These are phyloP conservation scores for Aethes cnicana DNA, from an alignment of 2,888 invertebrate genomes.

Conservation along the genomic window DNA sequence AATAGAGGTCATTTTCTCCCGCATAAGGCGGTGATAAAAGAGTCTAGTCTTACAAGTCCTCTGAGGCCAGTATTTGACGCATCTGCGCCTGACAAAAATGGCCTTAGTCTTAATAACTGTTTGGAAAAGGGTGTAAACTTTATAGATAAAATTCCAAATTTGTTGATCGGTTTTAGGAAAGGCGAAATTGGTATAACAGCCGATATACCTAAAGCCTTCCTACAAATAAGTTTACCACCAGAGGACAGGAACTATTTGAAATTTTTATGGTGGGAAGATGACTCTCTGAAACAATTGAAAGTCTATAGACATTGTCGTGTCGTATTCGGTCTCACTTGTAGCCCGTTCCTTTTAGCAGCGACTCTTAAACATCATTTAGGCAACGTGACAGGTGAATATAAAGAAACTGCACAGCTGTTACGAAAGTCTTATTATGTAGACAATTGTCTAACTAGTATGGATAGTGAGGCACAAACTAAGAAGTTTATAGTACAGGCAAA, in stretches of 20 bases:
- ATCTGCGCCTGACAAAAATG: neutral
- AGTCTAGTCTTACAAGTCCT: slow-evolving; percentile 19
- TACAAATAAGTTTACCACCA: neutral
- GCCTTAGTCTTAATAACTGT: neutral
- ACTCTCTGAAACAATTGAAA: neutral
- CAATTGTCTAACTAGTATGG: slow-evolving; percentile 25
- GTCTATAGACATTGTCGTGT: slow-evolving; percentile 15
- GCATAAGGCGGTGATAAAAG: slow-evolving; percentile 20
- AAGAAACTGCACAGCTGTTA: slow-evolving; percentile 11
- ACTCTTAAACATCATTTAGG: slow-evolving; percentile 21
- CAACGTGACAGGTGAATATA: neutral
- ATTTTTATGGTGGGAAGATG: slow-evolving; percentile 1
- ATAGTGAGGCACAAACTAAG: neutral
- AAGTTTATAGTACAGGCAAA: neutral
- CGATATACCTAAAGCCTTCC: neutral
- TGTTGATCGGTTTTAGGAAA: neutral
- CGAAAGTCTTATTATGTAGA: slow-evolving; percentile 24
- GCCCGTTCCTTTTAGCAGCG: slow-evolving; percentile 19
- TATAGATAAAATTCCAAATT: neutral
- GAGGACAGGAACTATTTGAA: neutral
- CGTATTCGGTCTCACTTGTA: slow-evolving; percentile 23
- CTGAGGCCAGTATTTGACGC: slow-evolving; percentile 17
- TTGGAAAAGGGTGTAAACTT: slow-evolving; percentile 4
- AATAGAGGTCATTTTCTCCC: slow-evolving; percentile 22
- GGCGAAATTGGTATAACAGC: neutral